Conservation (phyloP, 2,113 vertebrate species). For the Crypturellus undulatus region DNA sequence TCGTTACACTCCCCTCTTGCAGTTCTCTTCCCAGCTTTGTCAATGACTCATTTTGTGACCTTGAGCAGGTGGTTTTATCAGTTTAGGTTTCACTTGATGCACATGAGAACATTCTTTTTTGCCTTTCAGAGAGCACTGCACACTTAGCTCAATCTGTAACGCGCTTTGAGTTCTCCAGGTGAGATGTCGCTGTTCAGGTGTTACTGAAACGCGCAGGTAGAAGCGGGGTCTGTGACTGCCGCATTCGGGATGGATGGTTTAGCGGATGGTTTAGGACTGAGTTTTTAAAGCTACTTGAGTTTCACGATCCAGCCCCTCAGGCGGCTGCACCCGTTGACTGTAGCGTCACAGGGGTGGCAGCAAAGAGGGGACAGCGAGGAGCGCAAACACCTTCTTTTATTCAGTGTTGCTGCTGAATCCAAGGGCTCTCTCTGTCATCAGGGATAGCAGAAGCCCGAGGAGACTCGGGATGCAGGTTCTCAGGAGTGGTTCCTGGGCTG, state of each 20-base stretch:
- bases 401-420: background rate
- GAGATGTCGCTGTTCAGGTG: background rate
- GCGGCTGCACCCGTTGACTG: background rate
- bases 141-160: background rate
- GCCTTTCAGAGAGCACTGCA: background rate
- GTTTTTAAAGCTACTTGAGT: background rate
- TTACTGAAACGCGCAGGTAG: background rate
- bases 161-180: background rate
- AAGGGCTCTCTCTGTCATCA: background rate
- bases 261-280: background rate
- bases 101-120: conserved; percentile 18
- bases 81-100: background rate
- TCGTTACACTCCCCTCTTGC: background rate
- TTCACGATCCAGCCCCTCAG: background rate
- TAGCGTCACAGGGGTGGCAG: background rate
- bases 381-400: background rate
- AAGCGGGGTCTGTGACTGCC: background rate
- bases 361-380: background rate
- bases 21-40: background rate
- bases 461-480: background rate
- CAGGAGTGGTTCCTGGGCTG: background rate
- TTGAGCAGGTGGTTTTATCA: background rate
- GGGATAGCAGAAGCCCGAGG: background rate
- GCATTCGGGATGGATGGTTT: rapidly evolving
- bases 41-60: background rate